Evolutionary conservation across 2,797 vertebrate species (phyloP).

Genomic region (Pygocentrus nattereri): DNA sequence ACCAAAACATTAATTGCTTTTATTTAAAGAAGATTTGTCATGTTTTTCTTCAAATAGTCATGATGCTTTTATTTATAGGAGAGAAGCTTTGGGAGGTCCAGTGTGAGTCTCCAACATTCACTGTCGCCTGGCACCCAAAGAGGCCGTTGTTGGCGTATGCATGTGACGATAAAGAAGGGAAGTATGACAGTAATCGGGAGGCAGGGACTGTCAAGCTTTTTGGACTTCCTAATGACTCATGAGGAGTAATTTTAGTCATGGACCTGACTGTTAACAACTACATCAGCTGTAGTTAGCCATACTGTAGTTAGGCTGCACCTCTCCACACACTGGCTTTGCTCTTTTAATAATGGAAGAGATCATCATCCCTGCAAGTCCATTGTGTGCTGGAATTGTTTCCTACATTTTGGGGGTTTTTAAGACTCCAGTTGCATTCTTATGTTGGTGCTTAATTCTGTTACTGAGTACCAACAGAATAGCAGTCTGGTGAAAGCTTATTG

Average conservation of each 20-base stretch:
- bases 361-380: neutral
- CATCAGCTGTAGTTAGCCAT: neutral
- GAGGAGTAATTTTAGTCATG: slow-evolving; percentile 43
- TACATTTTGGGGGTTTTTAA: too few species aligned
- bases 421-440: neutral
- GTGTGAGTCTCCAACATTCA: slow-evolving; percentile 97
- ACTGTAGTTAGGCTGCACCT: neutral
- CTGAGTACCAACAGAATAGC: neutral
- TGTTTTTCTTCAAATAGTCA: neutral
- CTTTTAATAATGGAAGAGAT: neutral
- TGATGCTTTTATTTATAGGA: slow-evolving; percentile 73
- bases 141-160: slow-evolving; percentile 93
- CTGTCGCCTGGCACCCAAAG: slow-evolving; percentile 97
- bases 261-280: neutral
- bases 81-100: slow-evolving; percentile 99
- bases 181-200: slow-evolving; percentile 96
- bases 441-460: neutral
- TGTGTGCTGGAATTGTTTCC: neutral
- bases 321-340: neutral
- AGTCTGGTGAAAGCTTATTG: neutral
- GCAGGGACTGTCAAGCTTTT: slow-evolving; percentile 97
- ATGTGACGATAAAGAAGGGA: slow-evolving; percentile 98
- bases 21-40: neutral
- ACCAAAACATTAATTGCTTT: neutral
- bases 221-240: slow-evolving; percentile 95